Base-by-base conservation (phyloP, 2,797 vertebrate genomes). In the Muscicapa comitata region DNA sequence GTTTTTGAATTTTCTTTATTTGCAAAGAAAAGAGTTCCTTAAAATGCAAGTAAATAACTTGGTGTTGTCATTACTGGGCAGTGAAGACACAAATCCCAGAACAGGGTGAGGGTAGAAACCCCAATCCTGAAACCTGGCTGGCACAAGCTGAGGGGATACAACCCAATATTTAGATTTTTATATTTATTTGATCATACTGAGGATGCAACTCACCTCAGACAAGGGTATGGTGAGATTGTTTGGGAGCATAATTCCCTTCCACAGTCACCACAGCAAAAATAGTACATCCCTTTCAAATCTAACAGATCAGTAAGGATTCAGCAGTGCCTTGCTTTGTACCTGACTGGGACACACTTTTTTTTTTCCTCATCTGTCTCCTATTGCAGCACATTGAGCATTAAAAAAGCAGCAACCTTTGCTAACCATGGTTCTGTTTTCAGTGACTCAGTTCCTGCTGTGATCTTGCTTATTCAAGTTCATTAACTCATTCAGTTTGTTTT, bases 391-490 rank as follows among this genome's bases (percentile, higher is more conserved):
- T 66, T 74, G 76, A 90, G 33, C 72, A 59, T 33, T 66, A 38
- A 53, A 77, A 76, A 86, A 90, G 13, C 72, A 87, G n/a, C 58
- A 91, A 33, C 33, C 23, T 83, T 55, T 42, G 48, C n/a, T 63
- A 33, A 77, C 17, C 40, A 42, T 1, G n/a, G 71, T 17, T 48
- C 38, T 18, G 20, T 29, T 90, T 33, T 35, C 82, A 77, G 61
- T 35, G 37, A 51, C 72, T 70, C 71, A 26, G 40, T 28, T 66
- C 71, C 63, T 76, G 71, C 84, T 70, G 45, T 65, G 82, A 62
- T 43, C 75, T 50, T 84, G 35, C 13, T 95, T 28, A 37, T 70
- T 90, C 67, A 76, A 88, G n/a, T 78, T 86, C 57, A 71, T 93
- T 42, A 74, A 72, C 23, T 92, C 38, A 6, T 55, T 77, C 20